A percentile compares a stretch with the other conserved stretches of the same genome.
phyloP scores from a whole-genome alignment of 2,888 invertebrate genomes.

The Aromia moschata region DNA sequence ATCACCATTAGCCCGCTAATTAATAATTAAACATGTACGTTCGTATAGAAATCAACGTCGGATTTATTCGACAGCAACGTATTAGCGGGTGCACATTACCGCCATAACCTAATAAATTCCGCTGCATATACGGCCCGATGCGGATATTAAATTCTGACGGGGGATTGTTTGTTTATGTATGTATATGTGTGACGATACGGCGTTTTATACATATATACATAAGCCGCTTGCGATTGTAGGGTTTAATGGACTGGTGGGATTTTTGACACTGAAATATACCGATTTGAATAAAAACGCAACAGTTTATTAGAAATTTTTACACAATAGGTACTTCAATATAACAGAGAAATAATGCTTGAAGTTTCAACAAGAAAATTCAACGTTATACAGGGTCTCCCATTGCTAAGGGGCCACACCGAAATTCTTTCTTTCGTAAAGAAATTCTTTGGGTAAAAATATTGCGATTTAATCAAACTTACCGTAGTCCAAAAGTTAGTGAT shows the following conservation, averaged over 20 bases:
- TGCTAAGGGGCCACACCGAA: too few relatives aligned
- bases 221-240: not conserved
- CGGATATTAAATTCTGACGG: constrained; percentile 4
- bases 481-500: too few relatives aligned
- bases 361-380: too few relatives aligned
- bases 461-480: too few relatives aligned
- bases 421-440: too few relatives aligned
- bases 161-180: constrained; percentile 13
- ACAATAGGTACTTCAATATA: too few relatives aligned
- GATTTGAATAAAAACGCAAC: too few relatives aligned
- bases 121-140: not conserved
- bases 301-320: too few relatives aligned
- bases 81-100: constrained; percentile 4
- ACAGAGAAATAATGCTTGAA: too few relatives aligned
- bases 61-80: constrained; percentile 8
- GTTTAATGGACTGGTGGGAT: not conserved
- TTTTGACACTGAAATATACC: too few relatives aligned
- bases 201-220: not conserved
- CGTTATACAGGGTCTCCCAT: too few relatives aligned
- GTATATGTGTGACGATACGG: not conserved
- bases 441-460: too few relatives aligned
- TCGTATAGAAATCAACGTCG: constrained; percentile 1
- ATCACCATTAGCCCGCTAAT: not conserved
- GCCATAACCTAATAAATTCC: constrained; percentile 12
- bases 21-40: constrained; percentile 13